Base-by-base conservation (phyloP, 2,888 invertebrate genomes). In the Petrolisthes cinctipes region DNA sequence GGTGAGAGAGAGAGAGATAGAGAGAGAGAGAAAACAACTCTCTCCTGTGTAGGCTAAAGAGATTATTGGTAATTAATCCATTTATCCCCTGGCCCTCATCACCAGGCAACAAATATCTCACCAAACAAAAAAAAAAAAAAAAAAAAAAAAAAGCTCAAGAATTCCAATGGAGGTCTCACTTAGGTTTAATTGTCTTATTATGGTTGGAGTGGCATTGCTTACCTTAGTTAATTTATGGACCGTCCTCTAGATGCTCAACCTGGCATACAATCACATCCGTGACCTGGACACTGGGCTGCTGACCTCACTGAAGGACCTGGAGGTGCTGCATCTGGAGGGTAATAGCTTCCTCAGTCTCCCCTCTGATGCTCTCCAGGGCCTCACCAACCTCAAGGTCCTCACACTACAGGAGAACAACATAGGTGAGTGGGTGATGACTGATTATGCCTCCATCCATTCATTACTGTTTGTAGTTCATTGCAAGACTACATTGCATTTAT, bases 231-330 rank as follows among this genome's bases (percentile, higher is more conserved):
- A 37, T 37, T 37, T 37, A 37, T 37, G 37, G 2, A 37, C 37
- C 37, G 2, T 37, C 61, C 61, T 61, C 23, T 88, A 91, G 89
- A 90, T 85, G 68, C 93, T 98, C 86, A 97, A 97, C 92, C 93
- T 98, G 76, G 96, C 96, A 84, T 95, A 95, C 9, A 98, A 98
- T 92, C 95, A 94, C 89, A 95, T 98, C 84, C 95, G 96, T 92
- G 96, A 96, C 0, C 94, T 98, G 85, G 97, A 97, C 92, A 97
- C 97, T 92, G 97, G 97, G 0, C 95, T 97, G 83, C 94, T 97
- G 54, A 96, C 97, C 93, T 97, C 97, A 3, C 97, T 97, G 92
- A 94, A 94, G 84, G 95, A 95, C 91, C 94, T 97, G 11, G 94
- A 95, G 95, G 96, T 97, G 92, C 94, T 98, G 84, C 95, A 95